Base-by-base conservation (phyloP, 37 sponge, comb jelly and placozoan genomes). In the Theonella swinhoei region DNA sequence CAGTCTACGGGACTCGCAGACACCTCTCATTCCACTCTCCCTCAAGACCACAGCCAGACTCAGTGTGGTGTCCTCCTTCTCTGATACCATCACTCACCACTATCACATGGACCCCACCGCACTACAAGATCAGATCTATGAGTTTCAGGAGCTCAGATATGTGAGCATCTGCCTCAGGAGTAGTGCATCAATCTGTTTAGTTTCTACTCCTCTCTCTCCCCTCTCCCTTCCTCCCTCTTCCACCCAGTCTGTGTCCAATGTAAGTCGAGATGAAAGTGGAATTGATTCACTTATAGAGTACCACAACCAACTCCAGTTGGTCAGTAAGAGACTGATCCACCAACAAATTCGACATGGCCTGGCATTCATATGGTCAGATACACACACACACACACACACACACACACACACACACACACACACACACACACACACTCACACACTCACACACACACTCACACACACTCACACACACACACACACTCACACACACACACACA, bases 1-100 rank as follows among this genome's bases (percentile, higher is more conserved):
- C 47, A 74, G 76, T 3, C 37, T 62, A 30, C 39, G 65, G 54
- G 68, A 37, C 26, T 62, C 54, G 0, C 91, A 91, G 39, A 54
- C 80, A 0, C 87, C 91, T 0, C 70, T 86, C 31, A 91, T 85
- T n/a, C 87, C 90, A 33, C 26, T 90, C n/a, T 39, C 85, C 8
- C 30, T 84, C 35, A 90, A 90, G 59, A 80, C 85, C 39, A 90
- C 90, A 63, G n/a, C 37, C 3, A 66, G 37, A 59, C 22, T 90
- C 0, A 68, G 70, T 34, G 69, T 90, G 38, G 68, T 59, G 24
- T 26, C 72, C 14, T 25, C 91, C 36, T 22, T 70, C 9, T 74
- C 80, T 78, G 78, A 74, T 4, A 62, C 85, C 42, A 73, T 63
- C 40, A 1, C 38, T 23, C 63, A 61, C 0, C 91, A 90, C 72